A percentile compares a stretch with the other conserved stretches of the same genome.
Conservation (phyloP, 2,888 invertebrate genomes). For the Dasypolia templi region DNA sequence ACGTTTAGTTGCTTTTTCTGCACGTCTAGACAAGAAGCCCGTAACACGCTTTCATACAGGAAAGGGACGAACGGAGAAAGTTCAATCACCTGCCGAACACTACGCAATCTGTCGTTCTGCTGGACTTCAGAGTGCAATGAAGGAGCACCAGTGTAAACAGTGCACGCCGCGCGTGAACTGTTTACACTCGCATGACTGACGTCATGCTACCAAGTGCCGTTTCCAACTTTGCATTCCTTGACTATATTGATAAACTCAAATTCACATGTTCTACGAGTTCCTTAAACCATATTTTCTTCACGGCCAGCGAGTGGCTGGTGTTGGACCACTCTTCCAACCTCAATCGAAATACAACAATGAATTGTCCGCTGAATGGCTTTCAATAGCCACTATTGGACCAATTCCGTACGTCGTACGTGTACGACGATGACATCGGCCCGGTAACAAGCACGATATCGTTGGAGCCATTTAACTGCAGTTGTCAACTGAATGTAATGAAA, state of each 20-base stretch:
- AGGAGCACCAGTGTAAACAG: background rate
- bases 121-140: background rate
- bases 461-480: background rate
- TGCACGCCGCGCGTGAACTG: background rate
- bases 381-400: conserved; percentile 44
- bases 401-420: conserved; percentile 29
- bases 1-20: background rate
- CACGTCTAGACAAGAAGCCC: background rate
- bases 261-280: too few relatives aligned
- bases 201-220: background rate
- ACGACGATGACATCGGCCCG: conserved; percentile 11
- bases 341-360: conserved; percentile 28
- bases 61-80: background rate
- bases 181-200: background rate
- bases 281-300: background rate
- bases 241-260: background rate
- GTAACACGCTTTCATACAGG: background rate
- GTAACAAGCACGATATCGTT: background rate
- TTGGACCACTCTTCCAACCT: conserved; percentile 17
- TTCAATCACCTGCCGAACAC: background rate
- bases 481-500: background rate
- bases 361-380: conserved; percentile 29
- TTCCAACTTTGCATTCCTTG: conserved; percentile 10
- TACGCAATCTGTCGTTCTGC: too few relatives aligned
- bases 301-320: background rate